Conservation (phyloP, 2,888 invertebrate genomes). For the Himalopsyche japonica region DNA sequence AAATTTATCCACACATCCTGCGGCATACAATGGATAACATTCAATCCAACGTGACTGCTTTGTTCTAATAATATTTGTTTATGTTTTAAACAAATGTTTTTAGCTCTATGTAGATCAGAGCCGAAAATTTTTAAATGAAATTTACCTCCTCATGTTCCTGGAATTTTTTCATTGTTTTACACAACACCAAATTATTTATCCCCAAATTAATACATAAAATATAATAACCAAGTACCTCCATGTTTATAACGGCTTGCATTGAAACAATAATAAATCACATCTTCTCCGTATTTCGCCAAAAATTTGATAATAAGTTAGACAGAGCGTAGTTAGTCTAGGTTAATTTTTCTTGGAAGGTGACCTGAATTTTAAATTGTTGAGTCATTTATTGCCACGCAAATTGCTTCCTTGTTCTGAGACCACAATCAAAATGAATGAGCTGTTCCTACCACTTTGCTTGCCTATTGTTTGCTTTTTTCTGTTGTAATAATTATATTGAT, state of each 20-base stretch:
- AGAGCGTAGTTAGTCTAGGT: not conserved
- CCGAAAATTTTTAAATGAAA: too few relatives aligned
- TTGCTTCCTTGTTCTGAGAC: not conserved
- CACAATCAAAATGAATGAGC: not conserved
- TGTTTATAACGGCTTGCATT: not conserved
- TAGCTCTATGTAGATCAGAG: too few relatives aligned
- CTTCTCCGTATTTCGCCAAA: not conserved
- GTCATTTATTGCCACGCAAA: not conserved
- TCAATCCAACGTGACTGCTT: too few relatives aligned
- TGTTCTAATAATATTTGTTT: too few relatives aligned
- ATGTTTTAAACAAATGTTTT: too few relatives aligned
- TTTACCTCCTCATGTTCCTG: too few relatives aligned
- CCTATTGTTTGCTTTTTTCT: not conserved
- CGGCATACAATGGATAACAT: too few relatives aligned
- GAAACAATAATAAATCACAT: not conserved
- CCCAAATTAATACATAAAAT: not conserved
- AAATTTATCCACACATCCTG: too few relatives aligned
- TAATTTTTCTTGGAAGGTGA: not conserved
- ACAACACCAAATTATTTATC: too few relatives aligned
- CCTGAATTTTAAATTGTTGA: conserved; percentile 1
- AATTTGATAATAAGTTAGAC: not conserved
- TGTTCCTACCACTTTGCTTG: not conserved
- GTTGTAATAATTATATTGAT: not conserved
- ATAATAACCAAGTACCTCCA: not conserved
- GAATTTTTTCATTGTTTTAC: too few relatives aligned